phyloP scores from a whole-genome alignment of 2,113 vertebrate species.

The Percina caprodes region DNA sequence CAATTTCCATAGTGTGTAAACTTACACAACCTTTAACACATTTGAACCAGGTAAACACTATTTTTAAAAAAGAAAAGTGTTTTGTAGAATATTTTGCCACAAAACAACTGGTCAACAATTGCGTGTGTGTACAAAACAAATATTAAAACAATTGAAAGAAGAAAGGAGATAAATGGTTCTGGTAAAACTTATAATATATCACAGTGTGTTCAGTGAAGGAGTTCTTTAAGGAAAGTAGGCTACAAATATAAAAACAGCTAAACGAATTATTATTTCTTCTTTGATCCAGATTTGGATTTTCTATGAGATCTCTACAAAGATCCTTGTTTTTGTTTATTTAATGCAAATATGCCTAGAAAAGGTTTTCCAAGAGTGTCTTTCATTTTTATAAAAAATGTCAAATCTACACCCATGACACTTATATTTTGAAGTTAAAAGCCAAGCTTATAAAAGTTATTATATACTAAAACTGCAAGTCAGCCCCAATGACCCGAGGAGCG shows the following conservation, averaged over 20 bases:
- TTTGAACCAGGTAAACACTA: neutral
- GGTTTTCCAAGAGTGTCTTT: too few relatives aligned
- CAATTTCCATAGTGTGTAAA: neutral
- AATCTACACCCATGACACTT: neutral
- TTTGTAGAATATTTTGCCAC: too few relatives aligned
- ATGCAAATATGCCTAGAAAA: neutral
- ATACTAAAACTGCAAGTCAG: too few relatives aligned
- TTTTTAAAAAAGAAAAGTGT: too few relatives aligned
- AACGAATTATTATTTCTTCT: neutral
- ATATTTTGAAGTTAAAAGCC: neutral
- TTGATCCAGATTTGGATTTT: neutral
- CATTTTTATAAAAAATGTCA: neutral
- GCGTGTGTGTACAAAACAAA: neutral
- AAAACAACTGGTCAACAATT: neutral
- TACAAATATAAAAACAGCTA: neutral
- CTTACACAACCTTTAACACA: neutral
- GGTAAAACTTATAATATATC: too few relatives aligned
- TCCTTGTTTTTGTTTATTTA: neutral
- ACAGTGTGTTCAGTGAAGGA: neutral
- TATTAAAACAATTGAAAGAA: neutral
- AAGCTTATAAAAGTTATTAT: too few relatives aligned
- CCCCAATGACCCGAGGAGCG: too few relatives aligned
- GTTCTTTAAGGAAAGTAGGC: neutral
- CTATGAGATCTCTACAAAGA: neutral
- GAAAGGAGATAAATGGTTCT: too few relatives aligned